Evolutionary conservation across 2,888 invertebrate species (phyloP).

Genomic region (Mimumesa dahlbomi): DNA sequence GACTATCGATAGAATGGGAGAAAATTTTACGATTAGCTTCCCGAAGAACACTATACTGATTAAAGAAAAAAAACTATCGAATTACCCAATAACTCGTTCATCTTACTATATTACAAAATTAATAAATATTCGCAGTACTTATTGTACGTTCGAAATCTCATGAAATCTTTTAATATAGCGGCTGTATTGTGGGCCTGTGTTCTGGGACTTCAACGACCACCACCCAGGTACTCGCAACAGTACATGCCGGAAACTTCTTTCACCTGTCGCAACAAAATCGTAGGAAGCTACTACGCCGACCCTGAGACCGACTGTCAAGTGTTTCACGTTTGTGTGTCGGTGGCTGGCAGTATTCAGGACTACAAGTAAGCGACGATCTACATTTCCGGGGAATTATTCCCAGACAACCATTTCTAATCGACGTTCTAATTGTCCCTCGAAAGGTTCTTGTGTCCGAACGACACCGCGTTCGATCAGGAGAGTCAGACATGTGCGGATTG

Average conservation of each 20-base stretch:
- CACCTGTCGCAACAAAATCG: conserved; percentile 91
- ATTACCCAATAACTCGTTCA: too few species aligned
- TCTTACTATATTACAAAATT: too few species aligned
- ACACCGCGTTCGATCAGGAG: conserved; percentile 95
- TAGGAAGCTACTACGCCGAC: conserved; percentile 94
- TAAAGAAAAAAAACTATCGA: too few species aligned
- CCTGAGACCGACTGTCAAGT: conserved; percentile 93
- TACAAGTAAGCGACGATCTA: conserved; percentile 70
- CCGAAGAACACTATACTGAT: neutral
- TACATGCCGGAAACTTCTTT: conserved; percentile 84
- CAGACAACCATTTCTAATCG: too few species aligned
- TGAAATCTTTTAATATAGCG: too few species aligned
- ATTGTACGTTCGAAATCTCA: too few species aligned
- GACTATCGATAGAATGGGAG: neutral
- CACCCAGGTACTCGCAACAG: conserved; percentile 81
- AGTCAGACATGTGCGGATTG: conserved; percentile 95
- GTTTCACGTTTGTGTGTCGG: conserved; percentile 93
- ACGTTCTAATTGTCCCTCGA: neutral
- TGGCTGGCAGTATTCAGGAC: conserved; percentile 84
- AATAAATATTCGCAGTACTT: too few species aligned
- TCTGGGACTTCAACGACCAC: conserved; percentile 77
- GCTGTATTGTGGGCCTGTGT: conserved; percentile 71
- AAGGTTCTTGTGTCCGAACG: conserved; percentile 93
- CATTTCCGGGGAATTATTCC: neutral
- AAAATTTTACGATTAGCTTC: neutral